Conservation (phyloP, 2,113 vertebrate species). For the Chaenogobius annularis region DNA sequence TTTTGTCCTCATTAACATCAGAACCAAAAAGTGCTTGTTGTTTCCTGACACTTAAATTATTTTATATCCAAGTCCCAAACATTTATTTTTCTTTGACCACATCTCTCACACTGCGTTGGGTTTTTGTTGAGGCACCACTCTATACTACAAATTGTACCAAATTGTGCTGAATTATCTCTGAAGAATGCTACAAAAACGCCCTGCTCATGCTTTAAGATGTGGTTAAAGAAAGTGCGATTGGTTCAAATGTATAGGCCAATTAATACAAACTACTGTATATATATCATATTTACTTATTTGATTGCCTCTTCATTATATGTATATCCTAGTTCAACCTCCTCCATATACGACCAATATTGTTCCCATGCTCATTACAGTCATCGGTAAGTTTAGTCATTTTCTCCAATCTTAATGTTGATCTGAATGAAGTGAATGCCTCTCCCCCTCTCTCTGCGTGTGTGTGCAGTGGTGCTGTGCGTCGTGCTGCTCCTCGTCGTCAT, state of each 20-base stretch:
- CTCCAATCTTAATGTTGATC: not conserved
- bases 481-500: constrained; percentile 54
- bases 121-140: too few relatives aligned
- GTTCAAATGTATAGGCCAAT: too few relatives aligned
- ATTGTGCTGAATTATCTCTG: too few relatives aligned
- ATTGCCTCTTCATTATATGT: not conserved
- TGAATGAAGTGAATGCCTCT: not conserved
- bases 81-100: not conserved
- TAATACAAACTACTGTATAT: not conserved
- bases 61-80: not conserved
- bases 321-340: not conserved
- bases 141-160: too few relatives aligned
- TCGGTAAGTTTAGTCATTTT: constrained; percentile 18
- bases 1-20: not conserved
- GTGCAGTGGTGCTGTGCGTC: constrained; percentile 54
- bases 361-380: constrained; percentile 1
- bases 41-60: not conserved
- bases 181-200: too few relatives aligned
- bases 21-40: not conserved
- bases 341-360: not conserved
- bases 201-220: too few relatives aligned
- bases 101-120: too few relatives aligned
- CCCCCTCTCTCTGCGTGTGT: constrained; percentile 12
- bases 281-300: not conserved
- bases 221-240: too few relatives aligned